Evolutionary conservation across 2,797 vertebrate species (phyloP).

Genomic region (Hoplostethus mediterraneus): DNA sequence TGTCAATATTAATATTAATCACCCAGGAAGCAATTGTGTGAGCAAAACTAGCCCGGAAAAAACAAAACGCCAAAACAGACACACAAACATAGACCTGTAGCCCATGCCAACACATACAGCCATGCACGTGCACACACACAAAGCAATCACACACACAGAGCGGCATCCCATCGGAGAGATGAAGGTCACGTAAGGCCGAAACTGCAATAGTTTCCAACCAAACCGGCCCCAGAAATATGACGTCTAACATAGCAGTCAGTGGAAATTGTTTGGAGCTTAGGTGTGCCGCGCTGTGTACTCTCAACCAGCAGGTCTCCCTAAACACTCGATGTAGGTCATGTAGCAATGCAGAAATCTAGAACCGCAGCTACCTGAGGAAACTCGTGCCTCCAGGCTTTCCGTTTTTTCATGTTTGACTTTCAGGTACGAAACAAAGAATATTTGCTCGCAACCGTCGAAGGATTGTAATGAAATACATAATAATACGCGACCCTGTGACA

Average conservation of each 20-base stretch:
- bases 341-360: too few species aligned
- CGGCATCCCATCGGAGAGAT: slow-evolving; percentile 19
- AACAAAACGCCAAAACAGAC: slow-evolving; percentile 19
- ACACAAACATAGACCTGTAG: slow-evolving; percentile 23
- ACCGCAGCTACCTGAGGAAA: too few species aligned
- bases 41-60: slow-evolving; percentile 33
- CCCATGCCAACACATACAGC: slow-evolving; percentile 12
- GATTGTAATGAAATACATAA: too few species aligned
- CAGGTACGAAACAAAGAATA: too few species aligned
- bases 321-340: too few species aligned
- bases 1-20: slow-evolving; percentile 80
- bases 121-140: background rate
- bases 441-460: too few species aligned
- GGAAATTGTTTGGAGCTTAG: background rate
- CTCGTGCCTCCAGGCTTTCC: too few species aligned
- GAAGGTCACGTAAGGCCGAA: slow-evolving; percentile 51
- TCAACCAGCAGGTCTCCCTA: too few species aligned
- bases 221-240: background rate
- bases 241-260: background rate
- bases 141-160: background rate
- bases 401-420: too few species aligned
- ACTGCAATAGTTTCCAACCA: slow-evolving; percentile 19
- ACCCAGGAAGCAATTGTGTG: slow-evolving; percentile 62
- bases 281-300: background rate
- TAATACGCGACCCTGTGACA: too few species aligned